Evolutionary conservation across 2,888 invertebrate species (phyloP).

Genomic region (Oxystoma pomonae): DNA sequence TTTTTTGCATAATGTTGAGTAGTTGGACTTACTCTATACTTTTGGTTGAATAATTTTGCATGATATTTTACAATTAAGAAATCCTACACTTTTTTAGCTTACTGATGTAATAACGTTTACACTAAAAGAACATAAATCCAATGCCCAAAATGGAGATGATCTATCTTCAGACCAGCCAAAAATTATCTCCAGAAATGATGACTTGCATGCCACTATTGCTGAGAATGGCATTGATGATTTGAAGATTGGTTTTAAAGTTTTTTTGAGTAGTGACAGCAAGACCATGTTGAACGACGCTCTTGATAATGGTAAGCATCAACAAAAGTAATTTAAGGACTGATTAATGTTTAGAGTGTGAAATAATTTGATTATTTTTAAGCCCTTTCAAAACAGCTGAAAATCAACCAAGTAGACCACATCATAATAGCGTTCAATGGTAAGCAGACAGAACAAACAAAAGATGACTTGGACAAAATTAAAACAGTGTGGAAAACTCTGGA

Average conservation of each 20-base stretch:
- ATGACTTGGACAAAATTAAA: constrained; percentile 60
- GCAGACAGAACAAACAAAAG: constrained; percentile 34
- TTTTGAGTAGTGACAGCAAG: constrained; percentile 67
- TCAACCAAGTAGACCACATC: constrained; percentile 74
- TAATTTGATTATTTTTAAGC: constrained; percentile 54
- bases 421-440: constrained; percentile 71
- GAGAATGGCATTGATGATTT: constrained; percentile 71
- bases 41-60: too few species aligned
- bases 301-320: constrained; percentile 56
- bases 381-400: constrained; percentile 64
- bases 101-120: constrained; percentile 61
- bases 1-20: too few species aligned
- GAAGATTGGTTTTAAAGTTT: constrained; percentile 84
- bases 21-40: too few species aligned
- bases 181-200: constrained; percentile 47
- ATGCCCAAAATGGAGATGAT: constrained; percentile 30
- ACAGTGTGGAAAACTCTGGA: constrained; percentile 76
- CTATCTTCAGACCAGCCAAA: constrained; percentile 26
- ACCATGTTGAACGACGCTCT: constrained; percentile 67
- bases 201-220: constrained; percentile 59
- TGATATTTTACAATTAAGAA: too few species aligned
- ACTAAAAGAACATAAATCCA: constrained; percentile 44
- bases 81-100: too few species aligned
- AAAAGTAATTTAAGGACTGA: too few species aligned
- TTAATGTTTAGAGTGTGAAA: too few species aligned